Conservation (phyloP, 2,113 vertebrate genomes). For the Bubalus kerabau region DNA sequence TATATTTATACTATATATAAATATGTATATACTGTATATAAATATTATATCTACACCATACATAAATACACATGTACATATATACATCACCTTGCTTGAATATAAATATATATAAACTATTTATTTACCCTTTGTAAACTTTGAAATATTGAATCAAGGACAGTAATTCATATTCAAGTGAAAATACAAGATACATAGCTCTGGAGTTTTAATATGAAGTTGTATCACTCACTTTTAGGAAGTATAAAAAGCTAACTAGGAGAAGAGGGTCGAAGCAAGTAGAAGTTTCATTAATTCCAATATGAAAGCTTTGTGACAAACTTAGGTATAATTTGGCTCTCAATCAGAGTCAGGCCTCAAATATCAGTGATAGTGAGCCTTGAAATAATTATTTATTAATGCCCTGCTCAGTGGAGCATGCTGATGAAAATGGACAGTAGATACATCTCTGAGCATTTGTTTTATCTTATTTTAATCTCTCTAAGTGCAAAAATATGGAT, state of each 20-base stretch:
- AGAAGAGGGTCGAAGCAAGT: background rate
- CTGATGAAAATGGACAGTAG: conserved; percentile 19
- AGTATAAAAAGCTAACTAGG: background rate
- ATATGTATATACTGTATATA: background rate
- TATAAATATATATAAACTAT: background rate
- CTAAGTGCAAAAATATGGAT: background rate
- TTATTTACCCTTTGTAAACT: background rate
- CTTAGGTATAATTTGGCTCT: background rate
- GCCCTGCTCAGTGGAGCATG: conserved; percentile 25
- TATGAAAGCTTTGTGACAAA: conserved; percentile 19
- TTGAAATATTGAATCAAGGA: background rate
- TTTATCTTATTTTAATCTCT: conserved; percentile 48
- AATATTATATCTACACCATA: background rate
- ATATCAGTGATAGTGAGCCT: background rate
- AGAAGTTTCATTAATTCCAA: background rate
- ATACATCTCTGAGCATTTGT: conserved; percentile 33
- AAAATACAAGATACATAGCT: background rate
- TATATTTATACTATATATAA: background rate
- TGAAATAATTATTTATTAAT: background rate
- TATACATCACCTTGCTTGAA: background rate
- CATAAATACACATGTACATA: background rate
- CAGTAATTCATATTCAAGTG: background rate
- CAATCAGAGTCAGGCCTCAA: background rate
- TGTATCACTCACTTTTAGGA: background rate
- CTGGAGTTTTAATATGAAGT: background rate